A percentile compares a stretch with the other conserved stretches of the same genome.
phyloP scores from a whole-genome alignment of 2,888 invertebrate species.

The Bembecia ichneumoniformis region DNA sequence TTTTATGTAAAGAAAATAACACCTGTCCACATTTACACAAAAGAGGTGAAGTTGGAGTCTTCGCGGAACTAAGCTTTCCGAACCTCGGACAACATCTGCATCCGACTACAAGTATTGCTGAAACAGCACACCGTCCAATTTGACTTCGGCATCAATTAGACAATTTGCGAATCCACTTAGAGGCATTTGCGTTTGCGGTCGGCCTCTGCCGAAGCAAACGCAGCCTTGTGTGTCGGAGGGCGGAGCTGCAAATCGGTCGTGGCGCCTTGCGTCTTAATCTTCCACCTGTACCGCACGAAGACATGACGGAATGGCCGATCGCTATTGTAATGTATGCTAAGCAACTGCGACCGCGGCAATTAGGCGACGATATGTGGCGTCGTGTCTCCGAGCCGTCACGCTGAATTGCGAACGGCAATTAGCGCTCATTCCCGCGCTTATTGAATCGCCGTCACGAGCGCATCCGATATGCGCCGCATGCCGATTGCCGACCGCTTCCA shows the following conservation, averaged over 20 bases:
- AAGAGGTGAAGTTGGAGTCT: slow-evolving; percentile 23
- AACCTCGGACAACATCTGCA: slow-evolving; percentile 22
- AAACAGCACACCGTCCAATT: slow-evolving; percentile 25
- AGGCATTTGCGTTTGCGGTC: slow-evolving; percentile 15
- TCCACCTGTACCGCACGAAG: slow-evolving; percentile 24
- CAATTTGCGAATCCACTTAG: slow-evolving; percentile 54
- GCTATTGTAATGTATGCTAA: slow-evolving; percentile 66
- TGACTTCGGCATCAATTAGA: slow-evolving; percentile 54
- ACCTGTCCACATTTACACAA: slow-evolving; percentile 18
- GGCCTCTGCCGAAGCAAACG: background rate
- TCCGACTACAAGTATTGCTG: slow-evolving; percentile 32
- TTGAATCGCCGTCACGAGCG: slow-evolving; percentile 45
- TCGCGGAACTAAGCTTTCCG: slow-evolving; percentile 23
- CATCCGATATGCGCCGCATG: slow-evolving; percentile 32
- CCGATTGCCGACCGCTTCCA: too few relatives aligned
- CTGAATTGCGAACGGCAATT: slow-evolving; percentile 46
- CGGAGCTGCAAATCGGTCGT: background rate
- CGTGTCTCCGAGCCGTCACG: slow-evolving; percentile 38
- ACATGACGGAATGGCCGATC: slow-evolving; percentile 49
- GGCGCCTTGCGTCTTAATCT: too few relatives aligned
- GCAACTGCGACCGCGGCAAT: slow-evolving; percentile 52
- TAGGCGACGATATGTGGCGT: slow-evolving; percentile 39
- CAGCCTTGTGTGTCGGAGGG: too few relatives aligned
- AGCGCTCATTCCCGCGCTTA: slow-evolving; percentile 39
- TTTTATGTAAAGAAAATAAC: background rate